Percentiles rank a stretch among this genome's conserved stretches.
Evolutionary conservation across 2,113 vertebrate species (phyloP).

Genomic region (Rafetus swinhoei): DNA sequence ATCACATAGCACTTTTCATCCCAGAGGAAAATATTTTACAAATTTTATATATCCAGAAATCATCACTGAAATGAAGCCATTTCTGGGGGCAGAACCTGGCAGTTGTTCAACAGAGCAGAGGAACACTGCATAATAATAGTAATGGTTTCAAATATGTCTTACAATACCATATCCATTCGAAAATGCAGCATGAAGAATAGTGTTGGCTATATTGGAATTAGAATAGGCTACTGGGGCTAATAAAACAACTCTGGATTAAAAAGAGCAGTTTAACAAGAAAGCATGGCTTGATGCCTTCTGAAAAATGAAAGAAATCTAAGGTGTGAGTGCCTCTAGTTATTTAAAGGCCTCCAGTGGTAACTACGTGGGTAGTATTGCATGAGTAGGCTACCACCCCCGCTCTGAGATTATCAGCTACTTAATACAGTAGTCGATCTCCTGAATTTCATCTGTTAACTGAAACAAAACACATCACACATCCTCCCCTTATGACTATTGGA

Average conservation of each 20-base stretch:
- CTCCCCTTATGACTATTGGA: slow-evolving; percentile 25
- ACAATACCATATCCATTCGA: background rate
- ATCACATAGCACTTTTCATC: slow-evolving; percentile 43
- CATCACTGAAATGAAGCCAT: slow-evolving; percentile 6
- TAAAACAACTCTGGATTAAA: background rate
- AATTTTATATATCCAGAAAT: slow-evolving; percentile 21
- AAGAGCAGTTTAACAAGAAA: background rate
- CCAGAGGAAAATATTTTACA: background rate
- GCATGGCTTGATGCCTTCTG: background rate
- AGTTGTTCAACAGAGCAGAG: background rate
- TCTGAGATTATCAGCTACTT: background rate
- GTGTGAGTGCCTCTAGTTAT: background rate
- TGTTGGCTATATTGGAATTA: background rate
- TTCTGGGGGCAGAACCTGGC: background rate
- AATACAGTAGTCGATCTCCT: background rate
- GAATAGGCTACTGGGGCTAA: background rate
- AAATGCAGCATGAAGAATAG: background rate
- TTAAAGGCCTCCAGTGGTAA: background rate
- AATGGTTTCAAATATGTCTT: background rate
- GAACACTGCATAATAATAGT: background rate
- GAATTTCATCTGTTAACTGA: slow-evolving; percentile 12
- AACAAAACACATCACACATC: background rate
- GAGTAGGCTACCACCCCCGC: background rate
- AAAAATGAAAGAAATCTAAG: background rate
- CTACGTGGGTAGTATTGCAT: background rate